Evolutionary conservation across 1,140 invertebrate genomes (phyloP), one percentile per base, ranked within the genome.

Genomic region (Trichonephila clavata): DNA sequence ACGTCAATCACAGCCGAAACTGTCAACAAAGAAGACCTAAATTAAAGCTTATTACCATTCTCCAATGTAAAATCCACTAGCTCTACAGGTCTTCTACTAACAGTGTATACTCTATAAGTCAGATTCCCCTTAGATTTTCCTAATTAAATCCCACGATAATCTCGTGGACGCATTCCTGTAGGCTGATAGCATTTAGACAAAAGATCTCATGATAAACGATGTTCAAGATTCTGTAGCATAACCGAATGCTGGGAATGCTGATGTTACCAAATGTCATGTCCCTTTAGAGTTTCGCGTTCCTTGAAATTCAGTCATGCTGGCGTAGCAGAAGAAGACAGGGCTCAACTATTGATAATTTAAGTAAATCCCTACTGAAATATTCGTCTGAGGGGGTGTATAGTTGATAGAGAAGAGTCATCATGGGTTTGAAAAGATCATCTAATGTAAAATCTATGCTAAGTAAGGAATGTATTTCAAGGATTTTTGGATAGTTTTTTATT

Each of bases 121-220:
- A 71, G 24, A 80, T 80, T 80, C 57, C 71, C 88, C 61, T 80
- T 80, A 61, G 81, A 90, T 59, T 60, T 65, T 39, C 68, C 88
- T 90, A 90, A 90, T 90, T 90, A 80, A 80, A 90, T 80, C 27
- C 68, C 50, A 60, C 14, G 50, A 60, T 77, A n/a, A 71, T 50
- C n/a, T n/a, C 61, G 50, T 2, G 63, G 24, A 59, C 14, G 24
- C 86, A 89, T 89, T 89, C 57, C 71, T 81, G 71, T 18, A 90
- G 65, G 32, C 59, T 77, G 65, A 90, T 89, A 43, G 14, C 84
- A 60, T 32, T 20, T 8, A 32, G 39, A 89, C 87, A 89, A 90
- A 80, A 90, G 88, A 80, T 90, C n/a, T 60, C 18, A 81, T 90
- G 88, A 90, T 39, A 90, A 90, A 90, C 88, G 71, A 90, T 71